These are phyloP conservation scores for Tapirus indicus DNA, from an alignment of 2,797 vertebrate genomes.

Conservation along the genomic window DNA sequence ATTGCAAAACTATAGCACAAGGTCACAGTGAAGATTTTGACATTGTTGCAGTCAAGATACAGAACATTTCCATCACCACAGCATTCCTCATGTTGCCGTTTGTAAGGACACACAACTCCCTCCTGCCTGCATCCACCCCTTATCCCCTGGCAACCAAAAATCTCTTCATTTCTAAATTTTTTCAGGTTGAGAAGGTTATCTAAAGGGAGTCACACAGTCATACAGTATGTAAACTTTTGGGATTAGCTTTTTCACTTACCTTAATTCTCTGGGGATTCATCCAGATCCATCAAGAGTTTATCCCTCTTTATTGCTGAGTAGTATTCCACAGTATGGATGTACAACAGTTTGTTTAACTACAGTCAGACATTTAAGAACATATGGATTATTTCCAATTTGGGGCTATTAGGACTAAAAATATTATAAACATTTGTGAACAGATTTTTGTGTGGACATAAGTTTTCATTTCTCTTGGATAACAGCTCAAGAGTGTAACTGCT, in stretches of 20 bases:
- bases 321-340: neutral
- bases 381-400: neutral
- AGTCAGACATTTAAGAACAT: neutral
- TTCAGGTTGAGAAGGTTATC: neutral
- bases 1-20: neutral
- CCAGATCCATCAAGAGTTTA: neutral
- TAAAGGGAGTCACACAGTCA: neutral
- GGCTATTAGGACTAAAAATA: neutral
- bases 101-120: neutral
- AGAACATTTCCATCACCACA: neutral
- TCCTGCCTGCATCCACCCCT: neutral
- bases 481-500: neutral
- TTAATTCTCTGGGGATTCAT: neutral
- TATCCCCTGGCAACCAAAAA: neutral
- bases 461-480: neutral
- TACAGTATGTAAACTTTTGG: neutral
- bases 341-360: neutral
- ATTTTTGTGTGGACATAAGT: neutral
- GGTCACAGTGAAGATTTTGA: neutral
- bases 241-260: neutral
- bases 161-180: neutral
- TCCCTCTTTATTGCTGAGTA: neutral
- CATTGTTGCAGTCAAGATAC: neutral
- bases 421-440: neutral
- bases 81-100: neutral